Percentiles rank a stretch among this genome's conserved stretches.
These are phyloP conservation scores for Labeo calbasu DNA, from an alignment of 2,797 vertebrate species.

Conservation along the genomic window DNA sequence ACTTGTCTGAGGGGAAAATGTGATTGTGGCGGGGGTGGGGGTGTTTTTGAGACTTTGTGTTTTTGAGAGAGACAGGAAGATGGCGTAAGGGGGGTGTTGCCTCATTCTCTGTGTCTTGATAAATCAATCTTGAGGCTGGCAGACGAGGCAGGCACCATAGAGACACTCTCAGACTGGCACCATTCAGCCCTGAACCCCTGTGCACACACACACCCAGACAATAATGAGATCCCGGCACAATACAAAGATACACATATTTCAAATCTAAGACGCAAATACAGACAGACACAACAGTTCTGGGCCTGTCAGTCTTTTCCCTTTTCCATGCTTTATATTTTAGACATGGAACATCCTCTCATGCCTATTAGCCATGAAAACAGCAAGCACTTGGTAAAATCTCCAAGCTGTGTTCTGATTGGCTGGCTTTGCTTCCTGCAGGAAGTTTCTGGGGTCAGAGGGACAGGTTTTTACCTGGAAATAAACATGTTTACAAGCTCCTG, in stretches of 20 bases:
- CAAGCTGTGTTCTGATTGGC: not conserved
- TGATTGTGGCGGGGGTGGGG: constrained; percentile 28
- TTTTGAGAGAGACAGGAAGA: constrained; percentile 29
- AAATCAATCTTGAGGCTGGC: constrained; percentile 50
- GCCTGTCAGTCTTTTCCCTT: not conserved
- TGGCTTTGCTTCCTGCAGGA: not conserved
- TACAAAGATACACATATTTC: constrained; percentile 21
- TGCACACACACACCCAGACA: constrained; percentile 29
- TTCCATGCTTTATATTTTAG: constrained; percentile 10
- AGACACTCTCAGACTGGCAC: constrained; percentile 46
- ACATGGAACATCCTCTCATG: not conserved
- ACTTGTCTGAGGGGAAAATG: constrained; percentile 46
- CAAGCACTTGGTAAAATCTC: constrained; percentile 1
- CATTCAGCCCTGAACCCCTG: constrained; percentile 34
- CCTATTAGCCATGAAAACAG: not conserved
- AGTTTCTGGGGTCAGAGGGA: not conserved
- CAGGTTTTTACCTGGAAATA: not conserved
- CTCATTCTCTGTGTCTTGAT: constrained; percentile 38
- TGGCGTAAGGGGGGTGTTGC: constrained; percentile 31
- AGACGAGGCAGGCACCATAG: constrained; percentile 12
- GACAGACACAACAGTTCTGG: constrained; percentile 7
- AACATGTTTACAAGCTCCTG: not conserved
- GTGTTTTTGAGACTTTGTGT: constrained; percentile 40
- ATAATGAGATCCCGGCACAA: constrained; percentile 33
- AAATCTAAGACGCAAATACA: constrained; percentile 22